Percentiles rank a stretch among this genome's conserved stretches.
These are phyloP conservation scores for Ancistrus triradiatus DNA, from an alignment of 2,113 vertebrate genomes.

Conservation along the genomic window DNA sequence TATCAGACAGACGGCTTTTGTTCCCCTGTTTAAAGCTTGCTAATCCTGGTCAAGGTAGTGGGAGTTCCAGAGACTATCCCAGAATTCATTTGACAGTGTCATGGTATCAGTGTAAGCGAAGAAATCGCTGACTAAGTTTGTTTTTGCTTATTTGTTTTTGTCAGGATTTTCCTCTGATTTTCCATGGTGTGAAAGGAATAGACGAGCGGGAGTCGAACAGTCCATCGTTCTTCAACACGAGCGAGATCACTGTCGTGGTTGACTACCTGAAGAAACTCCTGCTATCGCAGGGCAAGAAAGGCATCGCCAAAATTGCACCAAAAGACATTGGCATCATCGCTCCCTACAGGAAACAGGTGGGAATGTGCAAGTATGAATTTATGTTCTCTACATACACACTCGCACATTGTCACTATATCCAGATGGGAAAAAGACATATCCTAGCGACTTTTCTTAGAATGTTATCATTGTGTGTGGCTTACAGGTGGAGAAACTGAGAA, in stretches of 20 bases:
- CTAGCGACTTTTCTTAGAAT: no score
- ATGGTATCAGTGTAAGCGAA: no score
- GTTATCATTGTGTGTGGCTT: not conserved
- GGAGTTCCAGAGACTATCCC: no score
- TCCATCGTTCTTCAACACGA: slow-evolving; percentile 88
- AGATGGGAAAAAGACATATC: no score
- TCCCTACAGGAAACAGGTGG: slow-evolving; percentile 93
- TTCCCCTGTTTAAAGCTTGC: no score
- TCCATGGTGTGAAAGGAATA: slow-evolving; percentile 78
- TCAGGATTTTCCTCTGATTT: slow-evolving; percentile 88
- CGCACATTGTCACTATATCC: not conserved
- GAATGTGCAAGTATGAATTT: not conserved
- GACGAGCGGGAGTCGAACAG: slow-evolving; percentile 79
- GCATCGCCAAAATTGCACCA: slow-evolving; percentile 63
- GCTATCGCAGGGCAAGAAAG: slow-evolving; percentile 62
- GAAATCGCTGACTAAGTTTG: not conserved
- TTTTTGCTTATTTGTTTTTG: not conserved
- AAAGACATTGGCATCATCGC: slow-evolving; percentile 84
- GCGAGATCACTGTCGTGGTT: slow-evolving; percentile 77
- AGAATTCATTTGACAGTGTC: no score
- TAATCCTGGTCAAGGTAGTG: no score
- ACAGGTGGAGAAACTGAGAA: slow-evolving; percentile 88
- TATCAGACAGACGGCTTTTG: no score
- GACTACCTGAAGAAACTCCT: slow-evolving; percentile 80
- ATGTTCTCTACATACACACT: not conserved